Base-by-base conservation (phyloP, 2,797 vertebrate species). In the Enteromius afrohamiltoni region DNA sequence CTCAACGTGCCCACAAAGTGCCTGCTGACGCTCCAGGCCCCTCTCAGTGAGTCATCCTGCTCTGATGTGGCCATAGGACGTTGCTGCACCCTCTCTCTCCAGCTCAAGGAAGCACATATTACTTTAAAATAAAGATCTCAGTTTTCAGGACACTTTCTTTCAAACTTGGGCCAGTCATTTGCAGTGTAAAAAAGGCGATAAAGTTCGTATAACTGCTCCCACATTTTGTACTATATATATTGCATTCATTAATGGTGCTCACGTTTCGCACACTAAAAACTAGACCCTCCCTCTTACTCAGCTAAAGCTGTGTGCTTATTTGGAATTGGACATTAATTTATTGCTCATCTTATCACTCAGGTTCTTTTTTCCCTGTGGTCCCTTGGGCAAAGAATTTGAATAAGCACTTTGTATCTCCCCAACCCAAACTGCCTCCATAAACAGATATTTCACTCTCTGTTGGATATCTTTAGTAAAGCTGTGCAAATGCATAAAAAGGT, bases 381-480 rank as follows among this genome's bases (percentile, higher is more conserved):
- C 92, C 93, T 77, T 65, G 91, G 90, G 92, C 84, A 90, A 89
- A 92, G 75, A 87, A 91, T 88, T 91, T 89, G 90, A 93, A 94
- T 92, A 94, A 92, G 91, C 90, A 87, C 90, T 89, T 88, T 87
- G 90, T 88, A 87, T 88, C 89, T 89, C 83, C 86, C 85, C 81
- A 82, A 80, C 88, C 86, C 83, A 83, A 83, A 79, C 86, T 85
- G 88, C 79, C 86, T 87, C 88, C 89, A 93, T 92, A 92, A 93
- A 93, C 93, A 94, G 88, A 91, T 88, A 87, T 83, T 71, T 68
- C 90, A 91, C 87, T 85, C 31, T 87, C 82, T 84, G 87, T 91
- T 92, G 90, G 92, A 93, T 93, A 91, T 94, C 94, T 95, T 94
- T 93, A 93, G 93, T 94, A 92, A 94, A 94, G 93, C 93, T 95